Evolutionary conservation across 2,888 invertebrate genomes (phyloP).

Genomic region (Habrosyne pyritoides): DNA sequence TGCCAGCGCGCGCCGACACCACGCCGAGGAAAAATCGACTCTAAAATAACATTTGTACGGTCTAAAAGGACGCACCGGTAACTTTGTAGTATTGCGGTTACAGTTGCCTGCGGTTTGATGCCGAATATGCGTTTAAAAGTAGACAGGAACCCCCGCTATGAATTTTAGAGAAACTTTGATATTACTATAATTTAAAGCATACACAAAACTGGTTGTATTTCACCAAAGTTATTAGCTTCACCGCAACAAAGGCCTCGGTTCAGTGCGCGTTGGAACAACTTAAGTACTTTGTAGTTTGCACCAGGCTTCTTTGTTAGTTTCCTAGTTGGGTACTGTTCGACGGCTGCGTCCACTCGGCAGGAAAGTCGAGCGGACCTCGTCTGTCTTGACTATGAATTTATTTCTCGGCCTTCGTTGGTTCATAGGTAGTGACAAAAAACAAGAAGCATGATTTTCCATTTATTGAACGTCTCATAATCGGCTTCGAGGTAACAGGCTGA

Average conservation of each 20-base stretch:
- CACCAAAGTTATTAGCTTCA: constrained; percentile 5
- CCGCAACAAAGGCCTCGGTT: constrained; percentile 5
- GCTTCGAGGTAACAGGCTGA: background rate
- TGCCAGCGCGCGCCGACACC: constrained; percentile 10
- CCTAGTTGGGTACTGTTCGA: background rate
- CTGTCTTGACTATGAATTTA: background rate
- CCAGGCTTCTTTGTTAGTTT: background rate
- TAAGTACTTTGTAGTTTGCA: background rate
- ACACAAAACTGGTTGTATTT: constrained; percentile 13
- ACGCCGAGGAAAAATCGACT: constrained; percentile 10
- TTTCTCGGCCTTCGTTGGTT: background rate
- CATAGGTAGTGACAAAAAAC: background rate
- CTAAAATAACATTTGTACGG: constrained; percentile 3
- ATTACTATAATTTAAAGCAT: constrained; percentile 21
- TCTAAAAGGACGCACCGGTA: background rate
- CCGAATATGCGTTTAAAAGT: constrained; percentile 41
- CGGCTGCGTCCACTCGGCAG: background rate
- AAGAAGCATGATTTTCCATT: background rate
- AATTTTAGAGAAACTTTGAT: constrained; percentile 29
- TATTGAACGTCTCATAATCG: background rate
- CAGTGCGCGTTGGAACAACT: background rate
- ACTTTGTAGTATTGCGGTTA: constrained; percentile 24
- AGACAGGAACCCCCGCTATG: constrained; percentile 28
- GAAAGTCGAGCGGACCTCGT: background rate
- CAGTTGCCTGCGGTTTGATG: constrained; percentile 42